phyloP scores from a whole-genome alignment of 1,140 invertebrate genomes.

The Bradysia coprophila region DNA sequence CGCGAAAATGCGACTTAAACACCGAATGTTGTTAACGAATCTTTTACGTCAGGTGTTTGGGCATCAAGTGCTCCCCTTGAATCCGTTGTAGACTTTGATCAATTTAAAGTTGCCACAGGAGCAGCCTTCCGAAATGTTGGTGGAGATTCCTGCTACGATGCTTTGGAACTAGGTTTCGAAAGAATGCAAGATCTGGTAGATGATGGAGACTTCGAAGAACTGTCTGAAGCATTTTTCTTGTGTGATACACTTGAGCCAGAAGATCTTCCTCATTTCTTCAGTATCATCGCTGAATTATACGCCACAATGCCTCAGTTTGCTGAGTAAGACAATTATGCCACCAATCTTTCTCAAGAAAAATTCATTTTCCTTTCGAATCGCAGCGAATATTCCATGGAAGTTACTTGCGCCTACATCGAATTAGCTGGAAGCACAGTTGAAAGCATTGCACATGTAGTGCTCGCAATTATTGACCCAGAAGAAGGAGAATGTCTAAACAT shows the following conservation, averaged over 20 bases:
- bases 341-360: too few species aligned
- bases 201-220: slow-evolving; percentile 10
- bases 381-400: too few species aligned
- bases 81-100: slow-evolving; percentile 44
- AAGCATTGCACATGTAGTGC: too few species aligned
- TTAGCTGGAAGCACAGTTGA: too few species aligned
- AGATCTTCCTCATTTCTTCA: slow-evolving; percentile 16
- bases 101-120: slow-evolving; percentile 15
- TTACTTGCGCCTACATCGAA: too few species aligned
- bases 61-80: slow-evolving; percentile 58
- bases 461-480: too few species aligned
- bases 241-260: slow-evolving; percentile 21
- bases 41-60: too few species aligned
- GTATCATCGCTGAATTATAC: slow-evolving; percentile 16
- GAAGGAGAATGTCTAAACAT: neutral
- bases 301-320: slow-evolving; percentile 15
- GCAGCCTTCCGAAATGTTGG: slow-evolving; percentile 13
- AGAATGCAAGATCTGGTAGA: slow-evolving; percentile 23
- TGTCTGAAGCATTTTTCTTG: slow-evolving; percentile 20
- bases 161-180: slow-evolving; percentile 31
- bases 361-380: too few species aligned
- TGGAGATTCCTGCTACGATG: slow-evolving; percentile 25
- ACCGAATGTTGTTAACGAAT: too few species aligned
- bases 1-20: too few species aligned
- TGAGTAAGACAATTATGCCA: slow-evolving; percentile 7